Percentiles rank a stretch among this genome's conserved stretches.
Conservation (phyloP, 1,140 invertebrate genomes). For the Lepidotrigona ventralis region DNA sequence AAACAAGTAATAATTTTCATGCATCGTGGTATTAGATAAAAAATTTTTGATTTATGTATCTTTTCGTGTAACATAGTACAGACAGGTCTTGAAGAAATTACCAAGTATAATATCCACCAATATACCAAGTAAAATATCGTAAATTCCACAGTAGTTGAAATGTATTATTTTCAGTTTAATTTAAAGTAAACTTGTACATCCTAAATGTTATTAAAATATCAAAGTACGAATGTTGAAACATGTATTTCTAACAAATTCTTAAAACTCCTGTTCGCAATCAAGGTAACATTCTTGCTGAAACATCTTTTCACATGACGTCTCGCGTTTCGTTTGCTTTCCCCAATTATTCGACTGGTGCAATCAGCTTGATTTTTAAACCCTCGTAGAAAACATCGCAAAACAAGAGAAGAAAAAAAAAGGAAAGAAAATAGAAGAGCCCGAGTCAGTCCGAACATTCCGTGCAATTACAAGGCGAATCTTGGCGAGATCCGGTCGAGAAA, state of each 20-base stretch:
- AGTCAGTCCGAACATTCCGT: slow-evolving; percentile 15
- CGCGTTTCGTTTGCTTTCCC: background rate
- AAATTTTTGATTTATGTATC: no score
- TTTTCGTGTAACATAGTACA: no score
- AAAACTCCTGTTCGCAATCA: background rate
- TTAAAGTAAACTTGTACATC: no score
- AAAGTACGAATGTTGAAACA: no score
- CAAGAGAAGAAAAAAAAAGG: background rate
- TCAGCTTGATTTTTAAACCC: background rate
- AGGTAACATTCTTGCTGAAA: background rate
- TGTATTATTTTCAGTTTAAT: no score
- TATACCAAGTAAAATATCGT: no score
- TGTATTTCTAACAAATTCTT: background rate
- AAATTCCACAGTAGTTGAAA: no score
- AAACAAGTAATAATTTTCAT: no score
- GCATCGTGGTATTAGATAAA: no score
- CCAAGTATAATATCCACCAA: no score
- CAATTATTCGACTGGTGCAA: background rate
- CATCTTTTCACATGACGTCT: background rate
- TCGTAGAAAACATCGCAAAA: background rate
- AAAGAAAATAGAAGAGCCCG: background rate
- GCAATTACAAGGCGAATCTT: slow-evolving; percentile 63
- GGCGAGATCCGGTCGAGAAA: slow-evolving; percentile 48
- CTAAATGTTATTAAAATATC: no score
- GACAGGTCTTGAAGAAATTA: no score